These are phyloP conservation scores for Chionoecetes opilio DNA, from an alignment of 1,140 invertebrate species.

Conservation along the genomic window DNA sequence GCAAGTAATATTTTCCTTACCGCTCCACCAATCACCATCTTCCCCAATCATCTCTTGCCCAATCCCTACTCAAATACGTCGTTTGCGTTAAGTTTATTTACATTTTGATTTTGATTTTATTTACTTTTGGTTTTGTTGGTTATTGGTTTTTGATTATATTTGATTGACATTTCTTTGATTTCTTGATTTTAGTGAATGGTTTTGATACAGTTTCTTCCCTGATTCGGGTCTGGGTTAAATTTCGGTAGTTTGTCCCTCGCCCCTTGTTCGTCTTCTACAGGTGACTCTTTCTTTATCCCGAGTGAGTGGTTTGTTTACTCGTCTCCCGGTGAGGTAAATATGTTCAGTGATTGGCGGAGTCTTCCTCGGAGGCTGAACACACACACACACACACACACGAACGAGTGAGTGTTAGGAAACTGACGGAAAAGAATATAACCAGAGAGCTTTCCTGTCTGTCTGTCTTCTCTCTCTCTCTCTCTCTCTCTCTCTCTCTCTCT, in stretches of 20 bases:
- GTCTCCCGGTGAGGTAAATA: neutral
- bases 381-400: no score
- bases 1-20: no score
- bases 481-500: constrained; percentile 38
- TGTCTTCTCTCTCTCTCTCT: constrained; percentile 27
- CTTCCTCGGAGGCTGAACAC: neutral
- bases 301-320: neutral
- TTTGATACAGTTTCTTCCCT: no score
- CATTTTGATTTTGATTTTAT: no score
- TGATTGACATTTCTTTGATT: neutral
- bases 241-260: neutral
- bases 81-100: no score
- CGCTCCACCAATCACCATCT: no score
- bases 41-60: no score
- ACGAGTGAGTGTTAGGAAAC: neutral
- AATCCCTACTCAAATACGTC: no score
- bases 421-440: neutral
- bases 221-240: neutral
- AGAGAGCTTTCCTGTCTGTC: neutral
- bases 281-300: neutral
- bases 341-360: neutral
- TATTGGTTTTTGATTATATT: neutral
- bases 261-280: neutral
- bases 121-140: no score
- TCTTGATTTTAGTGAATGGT: no score